phyloP scores from a whole-genome alignment of 2,113 vertebrate species.

The Pardalotus punctatus region DNA sequence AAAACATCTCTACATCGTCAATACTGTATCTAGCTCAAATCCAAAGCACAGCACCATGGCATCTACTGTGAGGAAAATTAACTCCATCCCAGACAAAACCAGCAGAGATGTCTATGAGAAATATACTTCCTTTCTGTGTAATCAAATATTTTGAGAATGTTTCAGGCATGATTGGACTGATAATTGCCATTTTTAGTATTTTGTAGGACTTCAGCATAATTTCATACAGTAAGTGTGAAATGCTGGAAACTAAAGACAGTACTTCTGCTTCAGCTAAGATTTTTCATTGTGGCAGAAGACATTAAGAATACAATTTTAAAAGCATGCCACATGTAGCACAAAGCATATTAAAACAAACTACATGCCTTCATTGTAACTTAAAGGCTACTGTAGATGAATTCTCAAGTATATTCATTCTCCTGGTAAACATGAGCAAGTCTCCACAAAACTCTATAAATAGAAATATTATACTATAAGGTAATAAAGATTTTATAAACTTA shows the following conservation, averaged over 20 bases:
- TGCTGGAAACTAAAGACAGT: not conserved
- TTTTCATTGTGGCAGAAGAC: not conserved
- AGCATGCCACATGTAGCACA: not conserved
- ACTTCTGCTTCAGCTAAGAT: not conserved
- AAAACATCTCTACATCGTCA: not conserved
- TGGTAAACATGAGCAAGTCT: not conserved
- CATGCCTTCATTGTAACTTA: not conserved
- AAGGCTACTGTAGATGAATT: not conserved
- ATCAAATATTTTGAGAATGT: not conserved
- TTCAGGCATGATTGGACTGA: not conserved
- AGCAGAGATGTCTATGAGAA: not conserved
- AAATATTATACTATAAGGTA: not conserved
- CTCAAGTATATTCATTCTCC: not conserved
- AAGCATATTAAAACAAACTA: not conserved
- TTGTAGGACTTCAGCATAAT: accelerated
- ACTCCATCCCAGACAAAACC: not conserved
- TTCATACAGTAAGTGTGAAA: not conserved
- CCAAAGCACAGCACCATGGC: not conserved
- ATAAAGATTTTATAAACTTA: not conserved
- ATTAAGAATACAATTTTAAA: not conserved
- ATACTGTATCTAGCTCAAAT: not conserved
- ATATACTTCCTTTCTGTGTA: not conserved
- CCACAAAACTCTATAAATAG: not conserved
- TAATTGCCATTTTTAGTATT: not conserved
- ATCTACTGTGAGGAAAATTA: not conserved